phyloP scores from a whole-genome alignment of 1,140 invertebrate species.

The Lepidostoma basale region DNA sequence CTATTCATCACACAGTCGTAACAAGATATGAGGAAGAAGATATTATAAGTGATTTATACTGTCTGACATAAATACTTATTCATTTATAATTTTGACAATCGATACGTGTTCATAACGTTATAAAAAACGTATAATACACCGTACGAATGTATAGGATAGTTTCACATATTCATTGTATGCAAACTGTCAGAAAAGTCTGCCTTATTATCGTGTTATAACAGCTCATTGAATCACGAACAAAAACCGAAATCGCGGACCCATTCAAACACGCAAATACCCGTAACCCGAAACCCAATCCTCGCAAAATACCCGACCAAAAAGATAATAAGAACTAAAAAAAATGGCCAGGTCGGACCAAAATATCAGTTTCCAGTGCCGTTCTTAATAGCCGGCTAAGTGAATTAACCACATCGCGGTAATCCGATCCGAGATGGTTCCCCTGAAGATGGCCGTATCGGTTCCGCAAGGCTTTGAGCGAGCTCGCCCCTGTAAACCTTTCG shows the following conservation, averaged over 20 bases:
- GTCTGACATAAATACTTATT: no score
- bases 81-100: no score
- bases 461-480: not conserved
- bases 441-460: conserved; percentile 19
- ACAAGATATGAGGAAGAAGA: no score
- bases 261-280: not conserved
- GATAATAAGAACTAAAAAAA: conserved; percentile 8
- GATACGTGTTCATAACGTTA: no score
- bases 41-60: no score
- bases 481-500: not conserved
- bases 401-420: conserved; percentile 38
- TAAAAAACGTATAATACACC: no score
- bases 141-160: no score
- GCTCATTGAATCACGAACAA: conserved; percentile 11
- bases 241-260: not conserved
- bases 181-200: not conserved
- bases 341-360: conserved; percentile 1
- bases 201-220: conserved; percentile 3
- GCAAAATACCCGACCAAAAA: conserved; percentile 11
- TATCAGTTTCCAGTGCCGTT: conserved; percentile 6
- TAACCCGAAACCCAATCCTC: not conserved
- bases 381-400: conserved; percentile 42
- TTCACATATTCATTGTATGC: not conserved
- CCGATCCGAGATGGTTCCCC: not conserved
- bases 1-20: no score